Percentiles rank a stretch among this genome's conserved stretches.
Conservation (phyloP, 1,140 invertebrate genomes). For the Gonatopus flavifemur region DNA sequence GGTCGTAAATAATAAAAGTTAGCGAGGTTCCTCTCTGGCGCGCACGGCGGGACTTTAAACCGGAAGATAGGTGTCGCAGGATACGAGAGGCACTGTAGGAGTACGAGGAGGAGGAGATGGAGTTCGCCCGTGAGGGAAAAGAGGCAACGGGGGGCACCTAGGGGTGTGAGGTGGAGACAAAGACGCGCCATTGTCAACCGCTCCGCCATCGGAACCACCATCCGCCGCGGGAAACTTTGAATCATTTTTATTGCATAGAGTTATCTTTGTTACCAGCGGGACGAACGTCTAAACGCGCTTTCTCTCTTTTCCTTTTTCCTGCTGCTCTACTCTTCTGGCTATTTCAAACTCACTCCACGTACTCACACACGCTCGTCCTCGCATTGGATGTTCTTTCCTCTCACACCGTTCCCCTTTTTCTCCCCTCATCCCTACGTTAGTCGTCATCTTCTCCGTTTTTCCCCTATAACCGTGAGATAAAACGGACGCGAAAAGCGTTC, state of each 20-base stretch:
- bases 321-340: conserved; percentile 9
- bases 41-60: conserved; percentile 56
- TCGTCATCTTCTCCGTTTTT: no score
- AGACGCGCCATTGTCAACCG: conserved; percentile 59
- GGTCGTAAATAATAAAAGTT: conserved; percentile 62
- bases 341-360: no score
- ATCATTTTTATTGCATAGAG: conserved; percentile 62
- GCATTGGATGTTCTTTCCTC: conserved; percentile 17
- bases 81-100: conserved; percentile 35
- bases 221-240: conserved; percentile 61
- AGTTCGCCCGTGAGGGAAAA: conserved; percentile 24
- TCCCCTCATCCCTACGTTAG: conserved; percentile 17
- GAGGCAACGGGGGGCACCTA: conserved; percentile 18
- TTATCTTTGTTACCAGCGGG: conserved; percentile 60
- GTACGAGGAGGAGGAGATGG: background rate
- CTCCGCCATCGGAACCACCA: conserved; percentile 59
- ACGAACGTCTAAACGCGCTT: conserved; percentile 56
- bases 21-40: conserved; percentile 53
- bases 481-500: conserved; percentile 57
- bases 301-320: conserved; percentile 27
- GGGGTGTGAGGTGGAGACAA: conserved; percentile 48
- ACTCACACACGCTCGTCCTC: conserved; percentile 20
- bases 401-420: conserved; percentile 39
- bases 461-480: conserved; percentile 57
- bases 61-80: conserved; percentile 61